Evolutionary conservation across 2,888 invertebrate genomes (phyloP).

Genomic region (Athalia circularis): DNA sequence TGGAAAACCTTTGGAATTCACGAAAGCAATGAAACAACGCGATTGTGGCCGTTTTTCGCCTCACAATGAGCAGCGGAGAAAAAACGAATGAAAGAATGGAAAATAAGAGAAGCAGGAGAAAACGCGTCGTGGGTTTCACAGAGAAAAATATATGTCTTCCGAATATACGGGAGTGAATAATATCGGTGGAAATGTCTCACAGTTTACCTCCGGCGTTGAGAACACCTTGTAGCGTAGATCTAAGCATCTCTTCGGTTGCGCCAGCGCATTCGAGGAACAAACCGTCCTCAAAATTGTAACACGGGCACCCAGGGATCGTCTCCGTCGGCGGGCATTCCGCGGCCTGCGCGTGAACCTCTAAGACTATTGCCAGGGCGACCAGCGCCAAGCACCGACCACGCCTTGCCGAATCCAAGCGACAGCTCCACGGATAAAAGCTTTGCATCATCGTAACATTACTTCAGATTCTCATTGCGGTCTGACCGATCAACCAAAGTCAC

Average conservation of each 20-base stretch:
- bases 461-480: conserved; percentile 22
- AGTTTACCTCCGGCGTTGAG: conserved; percentile 65
- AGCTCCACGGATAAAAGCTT: conserved; percentile 53
- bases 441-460: conserved; percentile 65
- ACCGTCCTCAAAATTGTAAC: conserved; percentile 94
- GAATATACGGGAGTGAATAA: conserved; percentile 1
- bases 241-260: conserved; percentile 84
- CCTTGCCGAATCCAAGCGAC: conserved; percentile 32
- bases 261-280: conserved; percentile 92
- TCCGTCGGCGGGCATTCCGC: conserved; percentile 69
- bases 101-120: background rate
- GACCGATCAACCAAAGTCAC: background rate
- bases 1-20: conserved; percentile 33
- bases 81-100: background rate
- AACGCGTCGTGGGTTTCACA: background rate
- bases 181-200: conserved; percentile 21
- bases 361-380: conserved; percentile 39
- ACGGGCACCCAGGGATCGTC: conserved; percentile 85
- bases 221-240: conserved; percentile 83
- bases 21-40: conserved; percentile 16
- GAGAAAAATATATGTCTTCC: conserved; percentile 11
- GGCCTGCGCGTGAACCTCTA: conserved; percentile 56
- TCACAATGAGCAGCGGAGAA: background rate
- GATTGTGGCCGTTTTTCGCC: background rate
- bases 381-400: conserved; percentile 40